Percentiles rank a stretch among this genome's conserved stretches.
Conservation (phyloP, 2,797 vertebrate genomes). For the Carduelis carduelis region DNA sequence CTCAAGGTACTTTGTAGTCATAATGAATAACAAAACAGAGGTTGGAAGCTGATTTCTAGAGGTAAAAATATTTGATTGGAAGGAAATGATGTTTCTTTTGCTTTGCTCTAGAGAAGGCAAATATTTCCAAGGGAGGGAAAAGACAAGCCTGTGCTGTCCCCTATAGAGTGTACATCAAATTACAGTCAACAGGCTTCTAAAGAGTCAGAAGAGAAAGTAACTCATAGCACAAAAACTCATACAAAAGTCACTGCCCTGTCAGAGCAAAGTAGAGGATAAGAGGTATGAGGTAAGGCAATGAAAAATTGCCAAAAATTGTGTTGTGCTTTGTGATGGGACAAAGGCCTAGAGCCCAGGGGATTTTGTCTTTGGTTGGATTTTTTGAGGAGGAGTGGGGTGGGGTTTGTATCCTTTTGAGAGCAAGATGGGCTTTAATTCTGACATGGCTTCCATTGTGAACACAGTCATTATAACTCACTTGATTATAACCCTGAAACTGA, state of each 20-base stretch:
- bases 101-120: neutral
- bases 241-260: neutral
- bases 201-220: neutral
- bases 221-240: neutral
- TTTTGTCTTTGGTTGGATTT: neutral
- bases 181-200: neutral
- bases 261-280: neutral
- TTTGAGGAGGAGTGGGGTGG: neutral
- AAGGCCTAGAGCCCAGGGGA: neutral
- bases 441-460: neutral
- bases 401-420: neutral
- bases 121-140: neutral
- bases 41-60: neutral
- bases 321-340: neutral
- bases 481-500: neutral
- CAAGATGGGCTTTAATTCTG: slow-evolving; percentile 33
- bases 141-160: slow-evolving; percentile 35
- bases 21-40: neutral
- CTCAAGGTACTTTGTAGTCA: neutral
- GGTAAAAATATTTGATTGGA: neutral
- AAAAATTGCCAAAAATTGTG: neutral
- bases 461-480: neutral
- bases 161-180: neutral
- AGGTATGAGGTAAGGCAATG: neutral
- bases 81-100: neutral